Evolutionary conservation across 2,797 vertebrate genomes (phyloP).

Genomic region (Amniataba percoides): DNA sequence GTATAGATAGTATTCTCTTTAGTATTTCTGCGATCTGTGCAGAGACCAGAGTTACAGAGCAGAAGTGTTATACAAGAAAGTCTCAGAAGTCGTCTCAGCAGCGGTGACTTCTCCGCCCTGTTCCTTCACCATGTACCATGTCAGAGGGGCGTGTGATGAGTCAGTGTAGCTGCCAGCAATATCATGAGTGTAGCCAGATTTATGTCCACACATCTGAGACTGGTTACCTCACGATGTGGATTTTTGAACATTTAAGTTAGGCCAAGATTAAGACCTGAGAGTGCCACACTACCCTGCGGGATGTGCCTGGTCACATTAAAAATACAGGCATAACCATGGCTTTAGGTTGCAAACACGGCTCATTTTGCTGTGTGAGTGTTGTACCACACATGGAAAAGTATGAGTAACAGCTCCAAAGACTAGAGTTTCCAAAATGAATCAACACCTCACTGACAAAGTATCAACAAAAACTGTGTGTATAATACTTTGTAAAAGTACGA

Average conservation of each 20-base stretch:
- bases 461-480: background rate
- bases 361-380: background rate
- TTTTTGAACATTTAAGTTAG: constrained; percentile 5
- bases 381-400: background rate
- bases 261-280: background rate
- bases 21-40: constrained; percentile 3
- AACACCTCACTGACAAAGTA: background rate
- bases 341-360: background rate
- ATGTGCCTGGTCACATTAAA: constrained; percentile 7
- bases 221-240: constrained; percentile 31
- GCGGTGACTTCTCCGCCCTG: background rate
- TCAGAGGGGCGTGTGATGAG: constrained; percentile 22
- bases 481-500: background rate
- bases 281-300: background rate
- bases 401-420: background rate
- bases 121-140: constrained; percentile 3
- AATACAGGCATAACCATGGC: background rate
- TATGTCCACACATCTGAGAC: constrained; percentile 21
- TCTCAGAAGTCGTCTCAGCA: background rate
- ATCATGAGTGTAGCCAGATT: constrained; percentile 26
- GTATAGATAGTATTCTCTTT: background rate
- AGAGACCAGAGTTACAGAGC: background rate
- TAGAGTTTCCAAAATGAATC: background rate
- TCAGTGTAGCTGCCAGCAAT: constrained; percentile 20
- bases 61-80: background rate